phyloP scores from a whole-genome alignment of 2,113 vertebrate genomes.

The Grus americana region DNA sequence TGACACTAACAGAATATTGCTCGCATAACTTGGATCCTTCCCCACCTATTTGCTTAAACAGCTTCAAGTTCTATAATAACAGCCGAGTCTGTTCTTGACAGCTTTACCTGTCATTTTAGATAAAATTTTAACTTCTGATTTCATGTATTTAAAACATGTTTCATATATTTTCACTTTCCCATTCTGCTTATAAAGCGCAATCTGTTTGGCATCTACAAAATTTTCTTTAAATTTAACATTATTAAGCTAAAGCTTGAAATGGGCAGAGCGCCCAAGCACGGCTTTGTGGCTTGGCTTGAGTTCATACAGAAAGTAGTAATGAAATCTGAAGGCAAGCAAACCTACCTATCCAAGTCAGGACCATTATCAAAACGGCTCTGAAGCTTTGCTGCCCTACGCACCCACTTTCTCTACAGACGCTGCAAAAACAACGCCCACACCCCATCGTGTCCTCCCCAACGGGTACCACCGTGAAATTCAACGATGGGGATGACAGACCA shows the following conservation, averaged over 20 bases:
- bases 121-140: neutral
- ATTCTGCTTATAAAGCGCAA: neutral
- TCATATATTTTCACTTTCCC: neutral
- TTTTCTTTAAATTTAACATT: constrained; percentile 23
- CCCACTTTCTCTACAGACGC: neutral
- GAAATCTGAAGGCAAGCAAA: neutral
- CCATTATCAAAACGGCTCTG: neutral
- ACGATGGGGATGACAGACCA: neutral
- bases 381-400: neutral
- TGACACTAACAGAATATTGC: neutral
- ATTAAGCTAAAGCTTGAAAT: constrained; percentile 12
- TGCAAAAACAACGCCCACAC: neutral
- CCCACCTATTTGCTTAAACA: neutral
- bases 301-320: neutral
- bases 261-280: neutral
- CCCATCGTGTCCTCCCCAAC: neutral
- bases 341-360: neutral
- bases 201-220: constrained; percentile 8
- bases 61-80: neutral
- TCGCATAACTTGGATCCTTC: neutral
- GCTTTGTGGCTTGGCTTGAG: constrained; percentile 30
- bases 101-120: neutral
- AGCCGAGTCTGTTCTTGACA: neutral
- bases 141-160: neutral
- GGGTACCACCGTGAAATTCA: rapidly evolving